These are phyloP conservation scores for Ochotona princeps DNA, from an alignment of 2,113 vertebrate species.

Conservation along the genomic window DNA sequence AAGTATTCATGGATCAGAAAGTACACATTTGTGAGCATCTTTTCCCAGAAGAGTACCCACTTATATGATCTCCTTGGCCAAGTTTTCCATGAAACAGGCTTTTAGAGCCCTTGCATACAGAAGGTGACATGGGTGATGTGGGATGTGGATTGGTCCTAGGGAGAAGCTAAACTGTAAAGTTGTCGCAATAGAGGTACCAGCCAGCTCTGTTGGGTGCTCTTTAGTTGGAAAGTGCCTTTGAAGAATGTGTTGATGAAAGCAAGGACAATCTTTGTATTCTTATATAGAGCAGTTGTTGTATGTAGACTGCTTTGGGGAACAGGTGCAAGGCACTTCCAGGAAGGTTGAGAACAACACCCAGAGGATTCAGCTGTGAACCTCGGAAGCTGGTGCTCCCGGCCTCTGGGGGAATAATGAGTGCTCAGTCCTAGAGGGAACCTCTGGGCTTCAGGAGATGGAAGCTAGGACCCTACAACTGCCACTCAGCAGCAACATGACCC, in stretches of 20 bases:
- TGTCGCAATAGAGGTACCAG: background rate
- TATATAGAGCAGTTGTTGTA: background rate
- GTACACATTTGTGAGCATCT: background rate
- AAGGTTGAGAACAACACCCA: background rate
- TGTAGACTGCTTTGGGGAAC: background rate
- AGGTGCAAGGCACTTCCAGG: background rate
- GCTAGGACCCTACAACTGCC: background rate
- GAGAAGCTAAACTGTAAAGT: background rate
- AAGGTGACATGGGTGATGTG: no score
- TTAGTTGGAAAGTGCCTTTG: background rate
- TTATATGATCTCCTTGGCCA: background rate
- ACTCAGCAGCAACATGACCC: background rate
- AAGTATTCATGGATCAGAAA: background rate
- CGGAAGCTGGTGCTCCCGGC: background rate
- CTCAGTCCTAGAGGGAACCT: background rate
- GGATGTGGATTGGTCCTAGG: background rate
- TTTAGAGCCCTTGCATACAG: background rate
- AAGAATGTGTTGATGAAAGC: background rate
- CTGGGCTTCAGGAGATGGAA: background rate
- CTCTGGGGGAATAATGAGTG: background rate
- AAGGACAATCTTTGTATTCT: background rate
- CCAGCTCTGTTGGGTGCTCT: background rate
- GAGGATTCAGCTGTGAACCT: background rate
- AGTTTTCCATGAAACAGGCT: background rate
- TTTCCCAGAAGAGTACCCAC: background rate